Conservation (phyloP, 2,113 vertebrate genomes). For the Thomomys bottae region DNA sequence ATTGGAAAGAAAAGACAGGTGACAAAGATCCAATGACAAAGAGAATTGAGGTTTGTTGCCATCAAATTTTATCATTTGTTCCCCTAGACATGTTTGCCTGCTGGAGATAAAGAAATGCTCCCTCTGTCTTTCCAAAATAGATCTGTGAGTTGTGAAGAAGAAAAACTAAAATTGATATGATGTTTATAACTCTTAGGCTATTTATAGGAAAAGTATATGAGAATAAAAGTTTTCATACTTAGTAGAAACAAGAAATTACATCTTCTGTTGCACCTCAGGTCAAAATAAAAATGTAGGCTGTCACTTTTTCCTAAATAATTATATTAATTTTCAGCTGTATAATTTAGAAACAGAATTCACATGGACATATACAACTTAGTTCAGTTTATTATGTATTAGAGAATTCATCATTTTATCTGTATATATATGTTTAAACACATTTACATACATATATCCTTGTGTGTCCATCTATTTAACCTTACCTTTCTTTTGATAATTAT, state of each 20-base stretch:
- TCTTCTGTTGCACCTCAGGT: constrained; percentile 38
- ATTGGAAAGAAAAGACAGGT: not conserved
- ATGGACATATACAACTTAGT: not conserved
- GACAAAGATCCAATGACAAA: not conserved
- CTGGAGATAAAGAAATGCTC: not conserved
- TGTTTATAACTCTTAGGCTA: not conserved
- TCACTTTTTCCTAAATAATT: constrained; percentile 52
- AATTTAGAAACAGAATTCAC: not conserved
- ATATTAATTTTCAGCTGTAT: not conserved
- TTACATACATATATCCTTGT: too few species aligned
- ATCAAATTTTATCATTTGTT: not conserved
- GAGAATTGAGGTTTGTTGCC: not conserved
- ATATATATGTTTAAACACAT: not conserved
- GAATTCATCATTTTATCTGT: not conserved
- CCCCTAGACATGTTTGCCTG: not conserved
- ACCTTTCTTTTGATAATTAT: constrained; percentile 9
- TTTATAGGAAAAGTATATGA: constrained; percentile 46
- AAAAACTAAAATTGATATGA: not conserved
- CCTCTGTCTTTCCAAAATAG: constrained; percentile 6
- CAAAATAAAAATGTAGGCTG: constrained; percentile 49
- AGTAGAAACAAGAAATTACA: constrained; percentile 26
- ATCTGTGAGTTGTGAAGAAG: not conserved
- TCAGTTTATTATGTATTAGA: not conserved
- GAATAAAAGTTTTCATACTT: constrained; percentile 49
- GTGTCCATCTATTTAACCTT: too few species aligned